Conservation (phyloP, 2,797 vertebrate genomes). For the Schizopygopsis pylzovi region DNA sequence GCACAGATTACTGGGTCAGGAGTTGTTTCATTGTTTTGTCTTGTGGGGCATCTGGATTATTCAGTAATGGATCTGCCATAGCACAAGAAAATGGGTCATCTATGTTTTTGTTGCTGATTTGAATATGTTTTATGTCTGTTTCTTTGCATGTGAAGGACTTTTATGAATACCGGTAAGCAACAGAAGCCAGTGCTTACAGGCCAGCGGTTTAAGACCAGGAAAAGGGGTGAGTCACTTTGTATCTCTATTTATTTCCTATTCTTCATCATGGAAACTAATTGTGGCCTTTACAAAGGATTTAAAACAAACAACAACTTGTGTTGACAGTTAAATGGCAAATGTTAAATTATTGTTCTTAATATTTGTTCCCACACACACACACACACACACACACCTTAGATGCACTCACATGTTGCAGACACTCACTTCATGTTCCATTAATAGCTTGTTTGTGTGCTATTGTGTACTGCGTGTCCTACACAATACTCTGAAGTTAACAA, state of each 20-base stretch:
- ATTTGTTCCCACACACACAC: background rate
- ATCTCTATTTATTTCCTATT: background rate
- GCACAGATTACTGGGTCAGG: slow-evolving; percentile 21
- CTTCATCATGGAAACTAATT: background rate
- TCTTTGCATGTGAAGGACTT: slow-evolving; percentile 81
- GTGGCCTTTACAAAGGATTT: background rate
- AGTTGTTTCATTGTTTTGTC: slow-evolving; percentile 20
- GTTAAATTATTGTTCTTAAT: background rate
- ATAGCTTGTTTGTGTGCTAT: slow-evolving; percentile 45
- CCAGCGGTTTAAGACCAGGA: slow-evolving; percentile 97
- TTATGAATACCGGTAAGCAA: slow-evolving; percentile 94
- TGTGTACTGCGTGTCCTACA: background rate
- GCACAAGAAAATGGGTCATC: background rate
- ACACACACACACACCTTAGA: background rate
- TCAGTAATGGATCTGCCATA: slow-evolving; percentile 7
- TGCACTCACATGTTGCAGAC: background rate
- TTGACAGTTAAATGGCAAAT: background rate
- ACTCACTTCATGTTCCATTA: slow-evolving; percentile 54
- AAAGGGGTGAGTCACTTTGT: slow-evolving; percentile 85
- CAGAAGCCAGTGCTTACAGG: slow-evolving; percentile 97
- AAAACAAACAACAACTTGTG: background rate
- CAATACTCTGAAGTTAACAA: slow-evolving; percentile 39
- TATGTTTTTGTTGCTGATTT: slow-evolving; percentile 9
- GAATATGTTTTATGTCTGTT: slow-evolving; percentile 44
- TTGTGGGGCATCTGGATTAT: background rate